These are phyloP conservation scores for Oreocharis arfaki DNA, from an alignment of 2,113 vertebrate genomes.

Conservation along the genomic window DNA sequence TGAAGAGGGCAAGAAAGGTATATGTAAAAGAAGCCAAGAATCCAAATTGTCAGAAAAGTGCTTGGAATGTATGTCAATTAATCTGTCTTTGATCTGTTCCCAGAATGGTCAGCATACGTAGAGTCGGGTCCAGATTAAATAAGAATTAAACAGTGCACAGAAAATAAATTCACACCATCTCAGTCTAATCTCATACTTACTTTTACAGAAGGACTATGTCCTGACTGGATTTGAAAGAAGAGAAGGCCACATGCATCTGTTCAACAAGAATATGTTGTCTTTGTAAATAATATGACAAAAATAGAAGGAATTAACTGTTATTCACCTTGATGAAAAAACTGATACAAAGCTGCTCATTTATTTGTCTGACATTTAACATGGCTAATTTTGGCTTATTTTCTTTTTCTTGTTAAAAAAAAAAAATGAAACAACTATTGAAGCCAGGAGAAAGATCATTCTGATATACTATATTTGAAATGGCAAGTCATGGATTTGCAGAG, in stretches of 20 bases:
- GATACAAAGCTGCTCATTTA: neutral
- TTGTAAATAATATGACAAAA: neutral
- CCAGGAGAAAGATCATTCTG: neutral
- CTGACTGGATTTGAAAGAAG: neutral
- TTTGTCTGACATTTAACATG: neutral
- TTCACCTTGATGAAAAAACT: neutral
- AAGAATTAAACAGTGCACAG: neutral
- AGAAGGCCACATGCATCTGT: neutral
- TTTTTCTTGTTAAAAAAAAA: neutral
- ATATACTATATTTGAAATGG: neutral
- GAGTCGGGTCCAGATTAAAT: neutral
- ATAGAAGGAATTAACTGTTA: neutral
- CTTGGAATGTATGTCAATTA: neutral
- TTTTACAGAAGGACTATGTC: neutral
- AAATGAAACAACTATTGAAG: neutral
- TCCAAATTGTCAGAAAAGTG: neutral
- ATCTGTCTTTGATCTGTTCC: neutral
- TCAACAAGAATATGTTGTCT: neutral
- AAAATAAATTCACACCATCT: neutral
- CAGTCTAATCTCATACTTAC: neutral
- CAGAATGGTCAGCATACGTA: neutral
- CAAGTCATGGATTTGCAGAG: neutral
- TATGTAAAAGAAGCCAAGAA: neutral
- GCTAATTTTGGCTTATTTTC: neutral
- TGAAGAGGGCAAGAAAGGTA: neutral